A percentile compares a stretch with the other conserved stretches of the same genome.
These are phyloP conservation scores for Drosophila paranaensis DNA, from an alignment of 2,888 invertebrate genomes.

Conservation along the genomic window DNA sequence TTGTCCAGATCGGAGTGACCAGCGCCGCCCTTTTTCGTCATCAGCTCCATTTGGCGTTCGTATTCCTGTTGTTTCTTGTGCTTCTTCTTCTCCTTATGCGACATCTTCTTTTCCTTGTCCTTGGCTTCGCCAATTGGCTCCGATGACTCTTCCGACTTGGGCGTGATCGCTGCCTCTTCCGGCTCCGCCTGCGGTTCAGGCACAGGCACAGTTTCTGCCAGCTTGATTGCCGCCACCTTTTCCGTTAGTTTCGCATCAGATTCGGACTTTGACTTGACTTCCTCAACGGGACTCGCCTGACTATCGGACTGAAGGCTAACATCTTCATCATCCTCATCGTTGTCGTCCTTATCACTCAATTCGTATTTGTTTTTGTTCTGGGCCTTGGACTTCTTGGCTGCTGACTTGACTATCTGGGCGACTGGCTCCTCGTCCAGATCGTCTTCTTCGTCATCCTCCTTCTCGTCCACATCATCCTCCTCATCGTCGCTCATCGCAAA, in stretches of 20 bases:
- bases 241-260: constrained; percentile 8
- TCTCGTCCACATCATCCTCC: constrained; percentile 70
- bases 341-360: constrained; percentile 45
- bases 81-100: constrained; percentile 96
- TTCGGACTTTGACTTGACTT: constrained; percentile 17
- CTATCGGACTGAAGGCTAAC: not conserved
- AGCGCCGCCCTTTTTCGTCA: constrained; percentile 94
- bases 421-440: constrained; percentile 35
- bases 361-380: constrained; percentile 72
- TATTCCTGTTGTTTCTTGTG: constrained; percentile 95
- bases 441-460: constrained; percentile 63
- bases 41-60: constrained; percentile 93
- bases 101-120: constrained; percentile 89
- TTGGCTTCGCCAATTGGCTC: constrained; percentile 27
- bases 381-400: constrained; percentile 80
- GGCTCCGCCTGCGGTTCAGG: constrained; percentile 4
- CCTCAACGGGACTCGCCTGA: not conserved
- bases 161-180: constrained; percentile 15
- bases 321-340: constrained; percentile 53
- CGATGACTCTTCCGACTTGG: constrained; percentile 27
- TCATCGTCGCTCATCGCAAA: constrained; percentile 71
- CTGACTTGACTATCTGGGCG: constrained; percentile 52
- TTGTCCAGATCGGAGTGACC: constrained; percentile 95
- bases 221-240: constrained; percentile 7
- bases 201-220: constrained; percentile 17